Evolutionary conservation across 1,140 invertebrate species (phyloP).

Genomic region (Muscidifurax raptorellus): DNA sequence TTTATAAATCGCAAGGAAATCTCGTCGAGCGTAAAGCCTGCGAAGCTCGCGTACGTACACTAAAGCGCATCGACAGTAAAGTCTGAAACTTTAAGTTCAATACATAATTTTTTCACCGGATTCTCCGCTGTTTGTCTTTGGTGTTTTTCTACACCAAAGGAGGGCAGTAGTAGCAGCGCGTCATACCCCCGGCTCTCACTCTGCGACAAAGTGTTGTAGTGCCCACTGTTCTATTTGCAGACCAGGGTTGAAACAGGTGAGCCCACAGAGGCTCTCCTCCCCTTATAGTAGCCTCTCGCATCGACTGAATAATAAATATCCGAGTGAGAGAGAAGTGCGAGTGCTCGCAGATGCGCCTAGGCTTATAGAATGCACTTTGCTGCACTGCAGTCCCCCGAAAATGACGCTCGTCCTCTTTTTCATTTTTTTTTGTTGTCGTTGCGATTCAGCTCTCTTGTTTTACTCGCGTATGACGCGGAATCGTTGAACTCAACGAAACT

Average conservation of each 20-base stretch:
- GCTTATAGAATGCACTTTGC: slow-evolving; percentile 67
- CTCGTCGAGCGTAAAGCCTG: not conserved
- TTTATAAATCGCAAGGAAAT: not conserved
- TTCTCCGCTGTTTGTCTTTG: not conserved
- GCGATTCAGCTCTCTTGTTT: not conserved
- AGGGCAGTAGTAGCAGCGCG: not conserved
- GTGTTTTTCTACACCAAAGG: slow-evolving; percentile 17
- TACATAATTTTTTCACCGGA: slow-evolving; percentile 10
- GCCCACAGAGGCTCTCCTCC: not conserved
- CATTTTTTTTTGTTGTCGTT: not conserved
- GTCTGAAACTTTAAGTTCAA: slow-evolving; percentile 7
- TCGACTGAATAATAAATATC: slow-evolving; percentile 69
- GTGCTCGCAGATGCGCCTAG: slow-evolving; percentile 66
- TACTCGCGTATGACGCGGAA: not conserved
- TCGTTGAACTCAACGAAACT: slow-evolving; percentile 11
- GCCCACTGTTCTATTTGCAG: slow-evolving; percentile 47
- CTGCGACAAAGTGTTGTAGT: slow-evolving; percentile 50
- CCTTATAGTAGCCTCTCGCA: slow-evolving; percentile 51
- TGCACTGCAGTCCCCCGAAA: slow-evolving; percentile 62
- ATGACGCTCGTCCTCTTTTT: slow-evolving; percentile 52
- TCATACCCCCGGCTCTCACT: slow-evolving; percentile 11
- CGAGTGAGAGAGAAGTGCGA: slow-evolving; percentile 59
- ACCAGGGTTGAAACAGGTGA: slow-evolving; percentile 22
- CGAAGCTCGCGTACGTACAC: not conserved
- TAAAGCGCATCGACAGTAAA: not conserved